Conservation (phyloP, 2,113 vertebrate genomes). For the Sitta europaea region DNA sequence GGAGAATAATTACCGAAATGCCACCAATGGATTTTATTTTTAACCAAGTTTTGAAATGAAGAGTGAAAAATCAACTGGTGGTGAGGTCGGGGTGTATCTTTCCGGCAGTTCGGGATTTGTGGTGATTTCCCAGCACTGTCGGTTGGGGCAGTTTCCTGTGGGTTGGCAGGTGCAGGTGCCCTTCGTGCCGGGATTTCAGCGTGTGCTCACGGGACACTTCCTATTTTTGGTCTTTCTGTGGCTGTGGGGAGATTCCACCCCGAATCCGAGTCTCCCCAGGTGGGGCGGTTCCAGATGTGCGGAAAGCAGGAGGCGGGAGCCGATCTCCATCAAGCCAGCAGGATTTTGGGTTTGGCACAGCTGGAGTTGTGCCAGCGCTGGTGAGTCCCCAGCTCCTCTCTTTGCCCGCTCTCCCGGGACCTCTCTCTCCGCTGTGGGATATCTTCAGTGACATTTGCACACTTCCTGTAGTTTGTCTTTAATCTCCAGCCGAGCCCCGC, state of each 20-base stretch:
- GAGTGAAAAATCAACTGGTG: neutral
- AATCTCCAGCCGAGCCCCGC: neutral
- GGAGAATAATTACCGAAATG: neutral
- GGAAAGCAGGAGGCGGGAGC: neutral
- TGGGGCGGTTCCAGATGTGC: neutral
- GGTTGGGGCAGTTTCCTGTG: neutral
- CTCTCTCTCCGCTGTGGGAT: neutral
- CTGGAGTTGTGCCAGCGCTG: neutral
- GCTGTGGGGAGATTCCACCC: neutral
- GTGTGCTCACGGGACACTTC: neutral
- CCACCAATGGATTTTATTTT: neutral
- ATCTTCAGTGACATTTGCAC: neutral
- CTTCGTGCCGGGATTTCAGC: rapidly evolving
- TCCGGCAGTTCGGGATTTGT: neutral
- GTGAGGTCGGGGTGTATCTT: neutral
- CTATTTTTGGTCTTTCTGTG: neutral
- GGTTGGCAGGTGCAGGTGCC: neutral
- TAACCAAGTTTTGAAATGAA: neutral
- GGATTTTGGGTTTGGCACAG: neutral
- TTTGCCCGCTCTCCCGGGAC: neutral
- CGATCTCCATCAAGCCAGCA: neutral
- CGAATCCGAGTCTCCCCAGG: rapidly evolving
- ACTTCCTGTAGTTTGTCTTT: neutral
- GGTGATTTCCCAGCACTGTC: neutral
- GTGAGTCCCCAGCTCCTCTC: neutral